These are phyloP conservation scores for Eilema griseolum DNA, from an alignment of 2,888 invertebrate genomes.

Conservation along the genomic window DNA sequence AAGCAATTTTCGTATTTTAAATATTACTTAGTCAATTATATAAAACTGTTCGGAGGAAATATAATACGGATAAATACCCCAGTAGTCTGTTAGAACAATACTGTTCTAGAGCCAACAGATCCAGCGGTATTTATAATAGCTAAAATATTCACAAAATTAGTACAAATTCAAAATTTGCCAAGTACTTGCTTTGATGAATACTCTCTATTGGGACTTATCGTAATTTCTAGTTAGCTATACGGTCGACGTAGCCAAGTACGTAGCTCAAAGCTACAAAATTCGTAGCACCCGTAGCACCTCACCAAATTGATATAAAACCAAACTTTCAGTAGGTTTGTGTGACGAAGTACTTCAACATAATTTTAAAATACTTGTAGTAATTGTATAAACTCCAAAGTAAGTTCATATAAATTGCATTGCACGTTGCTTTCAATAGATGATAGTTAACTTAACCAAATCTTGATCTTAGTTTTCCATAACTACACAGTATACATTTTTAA, in stretches of 20 bases:
- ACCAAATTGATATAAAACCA: not conserved
- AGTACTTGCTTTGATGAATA: constrained; percentile 58
- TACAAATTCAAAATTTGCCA: constrained; percentile 5
- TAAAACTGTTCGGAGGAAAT: constrained; percentile 29
- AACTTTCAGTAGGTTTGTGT: not conserved
- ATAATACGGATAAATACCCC: constrained; percentile 70
- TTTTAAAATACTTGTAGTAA: not conserved
- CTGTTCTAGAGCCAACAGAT: constrained; percentile 84
- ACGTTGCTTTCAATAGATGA: not conserved
- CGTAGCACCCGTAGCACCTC: constrained; percentile 13
- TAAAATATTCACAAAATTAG: constrained; percentile 19
- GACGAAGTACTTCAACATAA: not conserved
- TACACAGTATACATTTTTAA: not conserved
- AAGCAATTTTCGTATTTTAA: constrained; percentile 53
- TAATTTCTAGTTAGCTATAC: constrained; percentile 6
- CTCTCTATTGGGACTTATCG: constrained; percentile 60
- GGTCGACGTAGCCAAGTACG: not conserved
- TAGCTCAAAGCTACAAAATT: not conserved
- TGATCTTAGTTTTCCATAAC: not conserved
- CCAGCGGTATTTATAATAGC: constrained; percentile 71
- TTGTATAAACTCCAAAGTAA: constrained; percentile 9
- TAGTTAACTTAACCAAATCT: not conserved
- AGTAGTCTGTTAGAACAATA: constrained; percentile 78
- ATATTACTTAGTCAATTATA: constrained; percentile 9
- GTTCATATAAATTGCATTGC: constrained; percentile 6